phyloP scores from a whole-genome alignment of 2,888 invertebrate species.

The Linnaemya vulpina region DNA sequence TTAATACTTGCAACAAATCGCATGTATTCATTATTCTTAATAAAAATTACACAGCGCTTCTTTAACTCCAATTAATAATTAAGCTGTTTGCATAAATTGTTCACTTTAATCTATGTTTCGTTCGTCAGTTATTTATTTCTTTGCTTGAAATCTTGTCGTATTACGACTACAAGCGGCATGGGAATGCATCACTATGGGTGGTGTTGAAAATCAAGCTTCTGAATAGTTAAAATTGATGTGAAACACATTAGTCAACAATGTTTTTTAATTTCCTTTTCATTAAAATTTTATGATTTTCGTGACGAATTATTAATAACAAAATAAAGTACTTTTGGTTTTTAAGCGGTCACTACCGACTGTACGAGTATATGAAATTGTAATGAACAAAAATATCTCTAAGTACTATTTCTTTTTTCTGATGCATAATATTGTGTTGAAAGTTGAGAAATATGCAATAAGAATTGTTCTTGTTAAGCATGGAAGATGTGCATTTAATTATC shows the following conservation, averaged over 20 bases:
- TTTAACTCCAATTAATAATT: conserved; percentile 2
- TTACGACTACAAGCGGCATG: conserved; percentile 33
- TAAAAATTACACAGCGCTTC: neutral
- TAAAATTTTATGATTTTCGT: conserved; percentile 27
- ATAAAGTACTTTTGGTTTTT: conserved; percentile 7
- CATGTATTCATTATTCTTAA: neutral
- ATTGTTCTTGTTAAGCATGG: neutral
- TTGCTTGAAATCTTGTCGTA: conserved; percentile 18
- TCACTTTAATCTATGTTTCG: conserved; percentile 25
- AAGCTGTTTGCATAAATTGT: conserved; percentile 5
- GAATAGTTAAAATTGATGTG: conserved; percentile 17
- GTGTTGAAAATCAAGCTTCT: conserved; percentile 35
- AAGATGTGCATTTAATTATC: conserved; percentile 27
- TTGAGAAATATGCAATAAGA: neutral
- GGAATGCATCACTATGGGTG: conserved; percentile 61
- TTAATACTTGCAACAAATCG: neutral
- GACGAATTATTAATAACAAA: conserved; percentile 42
- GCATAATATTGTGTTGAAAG: neutral
- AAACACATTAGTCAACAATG: conserved; percentile 21
- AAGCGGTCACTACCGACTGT: conserved; percentile 21
- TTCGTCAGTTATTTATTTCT: conserved; percentile 23
- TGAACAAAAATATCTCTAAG: neutral
- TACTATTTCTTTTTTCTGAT: neutral
- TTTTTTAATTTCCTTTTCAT: neutral
- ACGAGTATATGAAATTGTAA: conserved; percentile 22